These are phyloP conservation scores for Lagopus leucura DNA, from an alignment of 2,113 vertebrate genomes.

Conservation along the genomic window DNA sequence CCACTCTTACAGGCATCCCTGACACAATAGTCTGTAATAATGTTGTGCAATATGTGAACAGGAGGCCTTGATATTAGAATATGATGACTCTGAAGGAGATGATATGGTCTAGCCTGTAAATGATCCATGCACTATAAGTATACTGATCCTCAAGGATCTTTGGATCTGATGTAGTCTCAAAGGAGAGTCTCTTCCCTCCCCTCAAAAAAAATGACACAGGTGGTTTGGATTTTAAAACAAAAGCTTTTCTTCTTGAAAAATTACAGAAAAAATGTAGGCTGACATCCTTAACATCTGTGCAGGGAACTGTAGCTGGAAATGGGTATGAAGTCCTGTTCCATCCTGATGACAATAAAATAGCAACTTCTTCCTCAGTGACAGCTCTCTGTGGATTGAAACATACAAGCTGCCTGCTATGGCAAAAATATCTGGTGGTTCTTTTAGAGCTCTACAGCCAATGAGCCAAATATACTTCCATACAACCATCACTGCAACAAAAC, in stretches of 20 bases:
- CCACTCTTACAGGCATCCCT: slow-evolving; percentile 55
- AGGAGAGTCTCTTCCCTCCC: not conserved
- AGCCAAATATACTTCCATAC: not conserved
- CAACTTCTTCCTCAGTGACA: slow-evolving; percentile 10
- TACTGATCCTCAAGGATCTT: slow-evolving; percentile 50
- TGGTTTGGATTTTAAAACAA: slow-evolving; percentile 14
- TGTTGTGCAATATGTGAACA: slow-evolving; percentile 32
- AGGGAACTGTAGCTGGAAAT: slow-evolving; percentile 10
- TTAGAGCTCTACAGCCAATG: not conserved
- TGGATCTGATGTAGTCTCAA: slow-evolving; percentile 12
- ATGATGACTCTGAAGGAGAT: slow-evolving; percentile 2
- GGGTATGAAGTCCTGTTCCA: slow-evolving; percentile 19
- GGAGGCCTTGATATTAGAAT: slow-evolving; percentile 43
- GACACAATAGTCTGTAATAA: slow-evolving; percentile 58
- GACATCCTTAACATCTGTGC: slow-evolving; percentile 11
- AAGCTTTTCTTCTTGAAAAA: slow-evolving; percentile 33
- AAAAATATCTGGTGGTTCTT: slow-evolving; percentile 45
- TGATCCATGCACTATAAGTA: slow-evolving; percentile 22
- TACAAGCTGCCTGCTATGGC: not conserved
- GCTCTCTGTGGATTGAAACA: not conserved
- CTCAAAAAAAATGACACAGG: not conserved
- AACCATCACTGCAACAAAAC: not conserved
- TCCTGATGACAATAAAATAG: slow-evolving; percentile 41
- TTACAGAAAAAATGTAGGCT: slow-evolving; percentile 3
- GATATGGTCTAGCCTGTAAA: not conserved